Evolutionary conservation across 1,140 invertebrate genomes (phyloP).

Genomic region (Eueides isabella): DNA sequence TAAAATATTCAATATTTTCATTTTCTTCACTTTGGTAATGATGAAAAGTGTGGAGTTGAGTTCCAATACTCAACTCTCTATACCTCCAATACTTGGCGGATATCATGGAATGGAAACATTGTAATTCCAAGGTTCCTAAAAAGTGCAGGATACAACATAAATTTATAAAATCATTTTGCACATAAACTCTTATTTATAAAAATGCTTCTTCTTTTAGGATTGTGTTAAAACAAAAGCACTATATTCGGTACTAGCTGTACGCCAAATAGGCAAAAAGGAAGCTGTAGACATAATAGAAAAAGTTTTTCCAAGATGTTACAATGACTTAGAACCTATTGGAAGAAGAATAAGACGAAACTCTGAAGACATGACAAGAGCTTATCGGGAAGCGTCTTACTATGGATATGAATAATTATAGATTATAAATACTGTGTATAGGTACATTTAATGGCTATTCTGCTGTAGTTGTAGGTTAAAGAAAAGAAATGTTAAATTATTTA

Average conservation of each 20-base stretch:
- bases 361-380: constrained; percentile 89
- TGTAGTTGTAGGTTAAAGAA: constrained; percentile 57
- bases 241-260: constrained; percentile 90
- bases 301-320: constrained; percentile 96
- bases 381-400: constrained; percentile 89
- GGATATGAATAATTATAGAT: constrained; percentile 86
- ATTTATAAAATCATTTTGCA: too few species aligned
- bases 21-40: too few species aligned
- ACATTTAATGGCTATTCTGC: constrained; percentile 28
- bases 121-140: too few species aligned
- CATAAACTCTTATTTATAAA: background rate
- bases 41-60: too few species aligned
- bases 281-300: constrained; percentile 90
- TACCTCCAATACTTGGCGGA: too few species aligned
- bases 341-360: constrained; percentile 90
- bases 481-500: constrained; percentile 61
- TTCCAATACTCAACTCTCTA: too few species aligned
- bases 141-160: too few species aligned
- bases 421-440: constrained; percentile 40
- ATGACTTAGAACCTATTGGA: constrained; percentile 96
- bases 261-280: constrained; percentile 88
- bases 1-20: too few species aligned
- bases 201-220: background rate
- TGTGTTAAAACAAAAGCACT: constrained; percentile 71
- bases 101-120: too few species aligned